Evolutionary conservation across 1,140 invertebrate species (phyloP).

Genomic region (Drosophila setifemur): DNA sequence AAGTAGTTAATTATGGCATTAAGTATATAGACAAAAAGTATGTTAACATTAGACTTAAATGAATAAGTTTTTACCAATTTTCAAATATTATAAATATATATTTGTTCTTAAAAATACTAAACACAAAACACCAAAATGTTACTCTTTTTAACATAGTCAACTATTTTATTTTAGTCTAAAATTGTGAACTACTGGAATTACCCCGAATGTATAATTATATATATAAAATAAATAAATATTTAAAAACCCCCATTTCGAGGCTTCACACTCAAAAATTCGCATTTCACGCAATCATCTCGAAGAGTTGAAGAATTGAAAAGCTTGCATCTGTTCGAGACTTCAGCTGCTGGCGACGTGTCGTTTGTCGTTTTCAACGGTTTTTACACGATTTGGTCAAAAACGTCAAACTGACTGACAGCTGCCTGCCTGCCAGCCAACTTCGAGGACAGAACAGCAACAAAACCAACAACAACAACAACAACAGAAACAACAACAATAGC

Average conservation of each 20-base stretch:
- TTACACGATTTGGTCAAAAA: conserved; percentile 79
- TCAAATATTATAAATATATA: not conserved
- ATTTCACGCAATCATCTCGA: conserved; percentile 27
- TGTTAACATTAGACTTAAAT: too few species aligned
- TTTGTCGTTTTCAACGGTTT: conserved; percentile 72
- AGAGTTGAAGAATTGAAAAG: conserved; percentile 9
- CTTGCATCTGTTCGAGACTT: conserved; percentile 58
- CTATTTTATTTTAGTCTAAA: too few species aligned
- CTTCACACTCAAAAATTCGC: too few species aligned
- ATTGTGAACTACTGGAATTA: too few species aligned
- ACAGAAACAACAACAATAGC: conserved; percentile 11
- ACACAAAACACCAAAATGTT: too few species aligned
- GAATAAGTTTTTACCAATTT: too few species aligned
- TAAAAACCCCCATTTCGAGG: too few species aligned
- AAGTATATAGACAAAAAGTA: too few species aligned
- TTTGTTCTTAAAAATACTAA: not conserved
- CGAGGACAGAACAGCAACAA: conserved; percentile 41
- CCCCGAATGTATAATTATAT: too few species aligned
- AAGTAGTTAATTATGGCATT: not conserved
- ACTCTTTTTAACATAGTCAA: not conserved
- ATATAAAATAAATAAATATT: too few species aligned
- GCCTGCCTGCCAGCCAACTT: conserved; percentile 34
- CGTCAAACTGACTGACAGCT: conserved; percentile 68
- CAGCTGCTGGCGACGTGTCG: conserved; percentile 50
- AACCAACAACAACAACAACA: conserved; percentile 23